Base-by-base conservation (phyloP, 2,888 invertebrate species). In the Nezara viridula region DNA sequence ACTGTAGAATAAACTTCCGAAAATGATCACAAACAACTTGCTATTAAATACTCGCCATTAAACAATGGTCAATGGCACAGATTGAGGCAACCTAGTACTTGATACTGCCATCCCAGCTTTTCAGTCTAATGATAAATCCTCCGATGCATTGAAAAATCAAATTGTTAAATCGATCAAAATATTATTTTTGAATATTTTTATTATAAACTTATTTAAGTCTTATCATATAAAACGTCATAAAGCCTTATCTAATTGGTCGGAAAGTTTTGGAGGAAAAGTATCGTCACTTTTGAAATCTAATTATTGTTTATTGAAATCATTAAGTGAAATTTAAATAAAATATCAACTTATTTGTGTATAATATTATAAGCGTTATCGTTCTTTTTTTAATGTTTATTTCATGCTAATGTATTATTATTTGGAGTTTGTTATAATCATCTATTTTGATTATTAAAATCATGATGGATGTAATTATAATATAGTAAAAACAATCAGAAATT, bases 1-100 rank as follows among this genome's bases (percentile, higher is more conserved):
- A 88, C 88, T 88, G 7, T 21, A n/a, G 10, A n/a, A 55, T 77
- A 77, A n/a, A 73, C 49, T 73, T 27, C 21, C 2, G 40, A 14
- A 81, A 81, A 47, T 55, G 88, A 88, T 88, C 77, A 88, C 81
- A 52, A 88, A 88, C 88, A 85, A 88, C 55, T 77, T 88, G 85
- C 49, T 85, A 81, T 27, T 81, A 52, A n/a, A n/a, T 24, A 81
- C 77, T 81, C 77, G 85, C 88, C 88, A 88, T 88, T 85, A 85
- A 49, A 81, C 50, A 44, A 73, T 73, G 52, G 44, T 24, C 81
- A 81, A 47, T 81, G 81, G 44, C 44, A 81, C n/a, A 81, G 81
- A 81, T 81, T 81, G 44, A 81, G 81, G 81, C 81, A 81, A 81
- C 81, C 81, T 44, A n/a, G 81, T 77, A 44, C 44, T 44, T 81